Evolutionary conservation across 2,113 vertebrate genomes (phyloP).

Genomic region (Apodemus sylvaticus): DNA sequence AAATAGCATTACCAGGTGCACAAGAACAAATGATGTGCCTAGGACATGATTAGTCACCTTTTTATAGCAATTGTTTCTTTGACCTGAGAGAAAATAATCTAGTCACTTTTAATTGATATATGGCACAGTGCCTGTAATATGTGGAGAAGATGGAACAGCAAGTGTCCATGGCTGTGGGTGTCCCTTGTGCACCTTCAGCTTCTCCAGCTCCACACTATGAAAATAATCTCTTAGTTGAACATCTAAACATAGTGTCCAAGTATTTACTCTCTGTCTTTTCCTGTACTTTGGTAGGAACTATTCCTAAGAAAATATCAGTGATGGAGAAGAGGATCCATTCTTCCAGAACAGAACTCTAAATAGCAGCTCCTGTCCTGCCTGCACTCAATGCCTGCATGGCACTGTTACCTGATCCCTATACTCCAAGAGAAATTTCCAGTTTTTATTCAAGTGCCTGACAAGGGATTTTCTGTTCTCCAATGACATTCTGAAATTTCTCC

Average conservation of each 20-base stretch:
- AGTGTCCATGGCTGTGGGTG: neutral
- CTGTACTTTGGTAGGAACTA: neutral
- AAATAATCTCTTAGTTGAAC: neutral
- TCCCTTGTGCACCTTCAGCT: neutral
- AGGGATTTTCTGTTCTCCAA: neutral
- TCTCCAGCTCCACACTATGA: neutral
- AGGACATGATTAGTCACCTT: neutral
- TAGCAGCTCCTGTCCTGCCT: neutral
- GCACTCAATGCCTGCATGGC: neutral
- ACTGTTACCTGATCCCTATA: neutral
- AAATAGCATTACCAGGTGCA: neutral
- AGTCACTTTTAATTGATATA: neutral
- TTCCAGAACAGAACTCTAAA: neutral
- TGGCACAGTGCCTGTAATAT: neutral
- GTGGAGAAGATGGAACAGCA: neutral
- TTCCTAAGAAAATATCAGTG: neutral
- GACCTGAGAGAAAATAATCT: neutral
- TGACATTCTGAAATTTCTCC: neutral
- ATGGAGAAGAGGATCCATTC: neutral
- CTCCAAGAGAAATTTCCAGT: neutral
- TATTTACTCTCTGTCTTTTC: neutral
- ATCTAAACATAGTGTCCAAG: neutral
- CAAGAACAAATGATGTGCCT: neutral
- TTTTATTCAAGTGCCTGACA: neutral
- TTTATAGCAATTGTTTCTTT: neutral